Conservation (phyloP, 2,113 vertebrate species). For the Pao palembangensis region DNA sequence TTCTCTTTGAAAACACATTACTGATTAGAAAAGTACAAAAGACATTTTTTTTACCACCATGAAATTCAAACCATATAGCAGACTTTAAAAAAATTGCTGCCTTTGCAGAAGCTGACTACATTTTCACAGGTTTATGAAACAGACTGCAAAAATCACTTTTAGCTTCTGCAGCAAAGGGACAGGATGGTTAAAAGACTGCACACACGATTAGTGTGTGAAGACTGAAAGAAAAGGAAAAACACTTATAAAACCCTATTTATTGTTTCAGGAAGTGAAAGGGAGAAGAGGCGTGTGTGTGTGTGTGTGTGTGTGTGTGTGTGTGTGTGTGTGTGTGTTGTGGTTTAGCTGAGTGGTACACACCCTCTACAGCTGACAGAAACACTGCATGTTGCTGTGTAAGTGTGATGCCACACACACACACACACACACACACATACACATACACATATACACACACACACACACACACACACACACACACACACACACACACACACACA, state of each 20-base stretch:
- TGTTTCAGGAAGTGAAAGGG: conserved; percentile 8
- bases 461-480: conserved; percentile 39
- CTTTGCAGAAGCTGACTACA: too few species aligned
- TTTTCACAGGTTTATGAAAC: too few species aligned
- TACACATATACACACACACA: conserved; percentile 5
- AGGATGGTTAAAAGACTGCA: conserved; percentile 42
- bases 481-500: conserved; percentile 19
- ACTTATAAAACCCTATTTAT: conserved; percentile 2
- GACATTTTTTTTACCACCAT: too few species aligned
- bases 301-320: background rate
- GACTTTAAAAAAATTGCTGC: too few species aligned
- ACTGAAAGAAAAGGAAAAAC: conserved; percentile 19
- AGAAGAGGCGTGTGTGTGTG: conserved; percentile 10
- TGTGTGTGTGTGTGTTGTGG: too few species aligned
- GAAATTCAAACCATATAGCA: too few species aligned
- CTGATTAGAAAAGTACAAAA: too few species aligned
- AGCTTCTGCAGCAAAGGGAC: conserved; percentile 5
- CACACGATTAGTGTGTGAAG: background rate
- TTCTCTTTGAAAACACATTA: too few species aligned
- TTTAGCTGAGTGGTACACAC: background rate
- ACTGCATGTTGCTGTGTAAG: background rate
- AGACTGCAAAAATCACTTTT: too few species aligned
- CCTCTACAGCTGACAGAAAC: background rate
- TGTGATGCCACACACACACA: too few species aligned
- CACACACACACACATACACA: background rate